A percentile compares a stretch with the other conserved stretches of the same genome.
phyloP scores from a whole-genome alignment of 2,888 invertebrate species.

The Parthenolecanium corni region DNA sequence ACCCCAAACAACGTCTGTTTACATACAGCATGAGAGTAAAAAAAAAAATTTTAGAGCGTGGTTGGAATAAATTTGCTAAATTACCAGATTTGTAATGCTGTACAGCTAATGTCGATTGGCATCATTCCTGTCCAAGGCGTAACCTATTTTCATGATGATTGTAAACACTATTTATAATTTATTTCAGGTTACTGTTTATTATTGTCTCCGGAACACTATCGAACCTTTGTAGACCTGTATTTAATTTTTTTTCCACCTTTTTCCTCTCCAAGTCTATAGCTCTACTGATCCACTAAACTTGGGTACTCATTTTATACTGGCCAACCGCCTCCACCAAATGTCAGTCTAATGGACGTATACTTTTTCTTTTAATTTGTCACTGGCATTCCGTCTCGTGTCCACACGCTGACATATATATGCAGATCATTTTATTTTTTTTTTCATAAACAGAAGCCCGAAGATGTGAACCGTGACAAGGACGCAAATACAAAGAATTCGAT shows the following conservation, averaged over 20 bases:
- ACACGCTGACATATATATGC: too few species aligned
- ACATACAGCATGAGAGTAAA: slow-evolving; percentile 1
- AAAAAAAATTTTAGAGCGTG: slow-evolving; percentile 13
- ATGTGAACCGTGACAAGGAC: too few species aligned
- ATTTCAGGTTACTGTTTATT: slow-evolving; percentile 24
- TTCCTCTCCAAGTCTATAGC: background rate
- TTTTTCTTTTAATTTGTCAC: too few species aligned
- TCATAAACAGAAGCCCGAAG: too few species aligned
- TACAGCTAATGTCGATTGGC: slow-evolving; percentile 11
- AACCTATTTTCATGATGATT: slow-evolving; percentile 13
- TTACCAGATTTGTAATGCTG: slow-evolving; percentile 13
- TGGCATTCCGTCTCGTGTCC: too few species aligned
- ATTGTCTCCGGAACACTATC: background rate
- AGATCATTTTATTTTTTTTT: too few species aligned
- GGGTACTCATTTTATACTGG: slow-evolving; percentile 6
- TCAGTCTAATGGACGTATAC: too few species aligned
- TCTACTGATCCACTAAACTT: slow-evolving; percentile 26
- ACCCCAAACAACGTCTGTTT: slow-evolving; percentile 1
- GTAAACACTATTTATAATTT: slow-evolving; percentile 16
- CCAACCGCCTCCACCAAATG: background rate
- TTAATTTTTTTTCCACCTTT: slow-evolving; percentile 6
- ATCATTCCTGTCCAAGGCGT: slow-evolving; percentile 14
- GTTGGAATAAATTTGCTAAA: slow-evolving; percentile 20
- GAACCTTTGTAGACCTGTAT: background rate
- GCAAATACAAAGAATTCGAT: too few species aligned